phyloP scores from a whole-genome alignment of 2,888 invertebrate genomes.

The Dichetophora obliterata region DNA sequence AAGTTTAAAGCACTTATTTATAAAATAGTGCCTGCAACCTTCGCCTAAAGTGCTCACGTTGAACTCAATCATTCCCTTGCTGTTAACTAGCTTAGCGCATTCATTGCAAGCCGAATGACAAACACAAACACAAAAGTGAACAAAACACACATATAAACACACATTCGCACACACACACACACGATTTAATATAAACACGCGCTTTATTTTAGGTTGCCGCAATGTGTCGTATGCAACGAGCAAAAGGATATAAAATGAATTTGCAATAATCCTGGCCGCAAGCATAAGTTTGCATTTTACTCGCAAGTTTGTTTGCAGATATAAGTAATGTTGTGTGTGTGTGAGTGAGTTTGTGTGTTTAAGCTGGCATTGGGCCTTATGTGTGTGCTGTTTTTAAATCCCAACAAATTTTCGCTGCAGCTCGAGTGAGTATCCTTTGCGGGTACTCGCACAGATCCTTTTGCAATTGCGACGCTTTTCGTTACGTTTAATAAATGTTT shows the following conservation, averaged over 20 bases:
- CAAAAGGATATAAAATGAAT: constrained; percentile 40
- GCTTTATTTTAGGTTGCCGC: constrained; percentile 18
- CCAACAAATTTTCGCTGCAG: background rate
- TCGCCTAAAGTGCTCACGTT: background rate
- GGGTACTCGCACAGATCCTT: background rate
- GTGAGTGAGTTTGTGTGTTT: constrained; percentile 4
- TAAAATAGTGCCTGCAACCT: too few species aligned
- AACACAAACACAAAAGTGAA: background rate
- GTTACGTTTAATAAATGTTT: constrained; percentile 68
- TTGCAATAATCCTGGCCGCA: constrained; percentile 46
- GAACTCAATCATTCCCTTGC: background rate
- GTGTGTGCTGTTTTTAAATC: background rate
- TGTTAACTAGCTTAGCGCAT: constrained; percentile 8
- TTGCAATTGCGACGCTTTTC: constrained; percentile 38
- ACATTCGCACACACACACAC: constrained; percentile 8
- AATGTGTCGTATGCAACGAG: background rate
- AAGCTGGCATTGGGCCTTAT: background rate
- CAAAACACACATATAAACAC: constrained; percentile 2
- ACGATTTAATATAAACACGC: constrained; percentile 12
- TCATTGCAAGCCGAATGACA: background rate
- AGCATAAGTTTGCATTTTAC: constrained; percentile 16
- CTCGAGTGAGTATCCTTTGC: background rate
- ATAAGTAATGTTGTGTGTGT: background rate
- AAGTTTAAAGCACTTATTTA: too few species aligned
- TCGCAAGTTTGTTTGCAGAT: background rate